These are phyloP conservation scores for Carcinoscorpius rotundicauda DNA, from an alignment of 1,140 invertebrate genomes.

Conservation along the genomic window DNA sequence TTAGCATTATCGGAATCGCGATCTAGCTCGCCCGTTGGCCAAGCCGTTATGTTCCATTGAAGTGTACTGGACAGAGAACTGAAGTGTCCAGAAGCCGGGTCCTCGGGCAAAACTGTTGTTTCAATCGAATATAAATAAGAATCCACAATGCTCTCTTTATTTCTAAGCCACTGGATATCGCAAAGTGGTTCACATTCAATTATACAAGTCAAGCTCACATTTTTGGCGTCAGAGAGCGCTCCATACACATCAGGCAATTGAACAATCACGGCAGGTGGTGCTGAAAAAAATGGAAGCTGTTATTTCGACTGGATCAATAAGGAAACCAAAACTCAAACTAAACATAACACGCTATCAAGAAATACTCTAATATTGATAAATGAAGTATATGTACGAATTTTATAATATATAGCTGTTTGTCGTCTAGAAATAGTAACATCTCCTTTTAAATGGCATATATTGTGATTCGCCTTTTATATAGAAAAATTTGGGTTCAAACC, in stretches of 20 bases:
- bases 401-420: too few species aligned
- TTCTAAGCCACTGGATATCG: constrained; percentile 67
- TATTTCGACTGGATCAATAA: too few species aligned
- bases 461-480: too few species aligned
- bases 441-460: too few species aligned
- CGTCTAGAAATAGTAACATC: too few species aligned
- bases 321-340: too few species aligned
- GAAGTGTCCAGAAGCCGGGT: constrained; percentile 61
- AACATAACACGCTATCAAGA: too few species aligned
- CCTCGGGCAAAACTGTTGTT: constrained; percentile 47
- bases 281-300: constrained; percentile 33
- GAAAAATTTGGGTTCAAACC: too few species aligned
- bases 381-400: too few species aligned
- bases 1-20: constrained; percentile 59
- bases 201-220: constrained; percentile 67
- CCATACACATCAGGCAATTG: constrained; percentile 65
- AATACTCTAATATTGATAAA: too few species aligned
- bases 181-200: constrained; percentile 78
- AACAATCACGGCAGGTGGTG: constrained; percentile 71
- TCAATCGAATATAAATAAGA: constrained; percentile 35
- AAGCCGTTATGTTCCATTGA: constrained; percentile 66
- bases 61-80: constrained; percentile 71
- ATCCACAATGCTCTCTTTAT: constrained; percentile 36
- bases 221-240: constrained; percentile 54
- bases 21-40: constrained; percentile 61